Evolutionary conservation across 2,888 invertebrate genomes (phyloP).

Genomic region (Andrena minutula): DNA sequence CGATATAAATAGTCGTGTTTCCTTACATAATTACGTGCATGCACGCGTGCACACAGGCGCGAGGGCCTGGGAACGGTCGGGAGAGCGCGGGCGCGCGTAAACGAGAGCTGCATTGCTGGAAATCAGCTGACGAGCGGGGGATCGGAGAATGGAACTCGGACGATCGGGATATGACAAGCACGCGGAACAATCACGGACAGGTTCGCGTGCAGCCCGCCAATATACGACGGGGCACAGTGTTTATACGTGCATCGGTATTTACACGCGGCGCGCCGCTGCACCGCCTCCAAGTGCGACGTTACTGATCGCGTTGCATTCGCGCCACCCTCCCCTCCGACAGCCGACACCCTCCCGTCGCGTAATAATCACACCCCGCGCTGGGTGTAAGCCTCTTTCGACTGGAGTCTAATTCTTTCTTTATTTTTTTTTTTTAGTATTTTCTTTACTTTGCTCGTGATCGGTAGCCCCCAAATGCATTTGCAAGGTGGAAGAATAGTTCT

Average conservation of each 20-base stretch:
- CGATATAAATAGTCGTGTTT: slow-evolving; percentile 58
- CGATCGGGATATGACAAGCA: slow-evolving; percentile 64
- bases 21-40: slow-evolving; percentile 55
- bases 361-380: slow-evolving; percentile 4
- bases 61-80: background rate
- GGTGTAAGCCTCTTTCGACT: background rate
- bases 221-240: slow-evolving; percentile 50
- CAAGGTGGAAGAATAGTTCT: background rate
- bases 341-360: slow-evolving; percentile 10
- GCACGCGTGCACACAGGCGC: slow-evolving; percentile 15
- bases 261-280: slow-evolving; percentile 6
- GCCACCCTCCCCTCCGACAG: background rate
- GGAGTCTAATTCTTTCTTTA: background rate
- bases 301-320: slow-evolving; percentile 35
- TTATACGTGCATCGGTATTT: slow-evolving; percentile 41
- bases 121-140: slow-evolving; percentile 72
- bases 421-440: background rate
- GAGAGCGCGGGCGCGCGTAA: slow-evolving; percentile 33
- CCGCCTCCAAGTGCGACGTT: slow-evolving; percentile 1
- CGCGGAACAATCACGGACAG: slow-evolving; percentile 74
- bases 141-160: slow-evolving; percentile 55
- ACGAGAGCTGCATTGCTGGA: slow-evolving; percentile 70
- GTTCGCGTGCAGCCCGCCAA: slow-evolving; percentile 70
- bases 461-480: no score
- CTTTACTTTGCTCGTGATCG: no score